Percentiles rank a stretch among this genome's conserved stretches.
Conservation (phyloP, 2,113 vertebrate species). For the Nesoenas mayeri region DNA sequence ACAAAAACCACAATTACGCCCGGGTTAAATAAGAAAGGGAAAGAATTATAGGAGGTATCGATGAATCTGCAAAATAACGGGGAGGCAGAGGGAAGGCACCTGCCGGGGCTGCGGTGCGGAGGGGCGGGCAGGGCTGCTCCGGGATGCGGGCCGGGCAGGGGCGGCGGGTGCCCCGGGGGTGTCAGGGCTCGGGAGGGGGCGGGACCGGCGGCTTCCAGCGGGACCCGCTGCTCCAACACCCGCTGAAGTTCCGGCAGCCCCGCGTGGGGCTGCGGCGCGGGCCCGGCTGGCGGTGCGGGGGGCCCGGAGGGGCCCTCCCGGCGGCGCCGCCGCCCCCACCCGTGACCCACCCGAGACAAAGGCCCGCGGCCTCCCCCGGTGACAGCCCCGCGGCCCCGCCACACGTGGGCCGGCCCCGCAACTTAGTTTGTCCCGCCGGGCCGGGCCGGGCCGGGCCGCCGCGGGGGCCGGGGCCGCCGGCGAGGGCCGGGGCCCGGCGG, state of each 20-base stretch:
- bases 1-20: not conserved
- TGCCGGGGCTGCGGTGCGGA: too few relatives aligned
- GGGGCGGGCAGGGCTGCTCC: fast-evolving
- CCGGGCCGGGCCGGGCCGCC: too few relatives aligned
- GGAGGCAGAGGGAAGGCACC: not conserved
- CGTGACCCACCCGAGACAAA: slow-evolving; percentile 3
- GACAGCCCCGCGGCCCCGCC: not conserved
- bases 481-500: too few relatives aligned
- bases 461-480: too few relatives aligned
- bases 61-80: not conserved
- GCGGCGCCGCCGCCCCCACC: not conserved
- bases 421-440: too few relatives aligned
- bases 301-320: not conserved
- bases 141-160: not conserved
- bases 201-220: not conserved
- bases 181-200: not conserved
- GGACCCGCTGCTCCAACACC: not conserved
- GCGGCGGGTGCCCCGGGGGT: not conserved
- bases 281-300: not conserved
- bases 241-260: not conserved
- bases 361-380: not conserved
- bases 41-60: not conserved
- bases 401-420: too few relatives aligned
- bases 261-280: fast-evolving
- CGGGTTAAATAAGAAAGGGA: not conserved